Percentiles rank a stretch among this genome's conserved stretches.
phyloP scores from a whole-genome alignment of 2,888 invertebrate genomes.

The Pogonocherus hispidulus region DNA sequence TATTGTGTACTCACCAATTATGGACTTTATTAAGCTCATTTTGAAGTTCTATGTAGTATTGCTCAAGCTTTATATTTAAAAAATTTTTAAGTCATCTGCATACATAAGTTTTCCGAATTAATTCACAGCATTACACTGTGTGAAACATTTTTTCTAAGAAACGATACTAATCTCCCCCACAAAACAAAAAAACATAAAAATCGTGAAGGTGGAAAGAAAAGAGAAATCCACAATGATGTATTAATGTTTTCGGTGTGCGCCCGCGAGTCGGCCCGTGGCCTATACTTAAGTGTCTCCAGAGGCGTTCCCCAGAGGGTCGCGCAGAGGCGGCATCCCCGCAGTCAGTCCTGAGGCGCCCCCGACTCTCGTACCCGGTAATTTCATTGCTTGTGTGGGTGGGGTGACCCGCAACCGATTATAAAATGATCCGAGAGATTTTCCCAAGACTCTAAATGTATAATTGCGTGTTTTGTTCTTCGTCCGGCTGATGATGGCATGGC shows the following conservation, averaged over 20 bases:
- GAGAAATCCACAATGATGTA: constrained; percentile 51
- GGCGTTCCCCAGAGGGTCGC: constrained; percentile 64
- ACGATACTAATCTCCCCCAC: constrained; percentile 38
- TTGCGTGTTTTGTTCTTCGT: constrained; percentile 54
- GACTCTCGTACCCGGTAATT: constrained; percentile 63
- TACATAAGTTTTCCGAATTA: too few species aligned
- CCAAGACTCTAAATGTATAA: constrained; percentile 61
- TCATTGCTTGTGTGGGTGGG: constrained; percentile 66
- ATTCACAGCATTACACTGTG: too few species aligned
- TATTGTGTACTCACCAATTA: too few species aligned
- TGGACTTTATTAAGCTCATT: too few species aligned
- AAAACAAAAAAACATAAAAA: constrained; percentile 38
- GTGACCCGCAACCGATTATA: constrained; percentile 58
- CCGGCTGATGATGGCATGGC: constrained; percentile 40
- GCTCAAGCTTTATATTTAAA: too few species aligned
- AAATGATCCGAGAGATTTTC: constrained; percentile 58
- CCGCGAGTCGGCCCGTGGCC: constrained; percentile 58
- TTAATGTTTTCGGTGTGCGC: constrained; percentile 48
- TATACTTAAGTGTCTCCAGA: constrained; percentile 67
- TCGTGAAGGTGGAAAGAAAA: constrained; percentile 43
- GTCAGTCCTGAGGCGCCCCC: constrained; percentile 64
- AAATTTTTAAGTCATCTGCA: too few species aligned
- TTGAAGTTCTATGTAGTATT: too few species aligned
- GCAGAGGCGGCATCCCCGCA: constrained; percentile 64
- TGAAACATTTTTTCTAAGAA: constrained; percentile 37